These are phyloP conservation scores for Hemithea aestivaria DNA, from an alignment of 2,888 invertebrate genomes.

Conservation along the genomic window DNA sequence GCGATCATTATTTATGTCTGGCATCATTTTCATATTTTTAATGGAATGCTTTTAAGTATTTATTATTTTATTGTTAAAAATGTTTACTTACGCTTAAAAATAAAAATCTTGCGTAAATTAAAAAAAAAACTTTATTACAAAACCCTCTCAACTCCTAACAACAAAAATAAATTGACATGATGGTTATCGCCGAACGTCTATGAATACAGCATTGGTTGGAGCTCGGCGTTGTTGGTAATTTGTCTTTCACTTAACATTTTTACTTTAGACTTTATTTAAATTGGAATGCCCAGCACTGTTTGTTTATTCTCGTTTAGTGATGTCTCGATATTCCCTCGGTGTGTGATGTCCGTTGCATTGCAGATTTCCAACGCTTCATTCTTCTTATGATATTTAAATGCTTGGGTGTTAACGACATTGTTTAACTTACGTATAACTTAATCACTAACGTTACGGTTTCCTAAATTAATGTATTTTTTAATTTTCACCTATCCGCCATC, in stretches of 20 bases:
- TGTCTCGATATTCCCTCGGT: slow-evolving; percentile 21
- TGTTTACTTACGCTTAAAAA: slow-evolving; percentile 11
- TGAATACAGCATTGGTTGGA: slow-evolving; percentile 36
- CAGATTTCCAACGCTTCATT: slow-evolving; percentile 28
- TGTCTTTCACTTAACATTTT: slow-evolving; percentile 63
- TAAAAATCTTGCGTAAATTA: slow-evolving; percentile 23
- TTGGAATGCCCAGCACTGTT: slow-evolving; percentile 71
- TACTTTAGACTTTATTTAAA: slow-evolving; percentile 49
- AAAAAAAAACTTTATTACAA: slow-evolving; percentile 64
- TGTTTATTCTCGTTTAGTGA: slow-evolving; percentile 20
- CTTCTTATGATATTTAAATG: slow-evolving; percentile 58
- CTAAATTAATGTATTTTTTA: slow-evolving; percentile 52
- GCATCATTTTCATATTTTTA: slow-evolving; percentile 9
- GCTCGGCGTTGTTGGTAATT: slow-evolving; percentile 28
- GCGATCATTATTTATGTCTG: slow-evolving; percentile 3
- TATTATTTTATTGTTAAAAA: no score
- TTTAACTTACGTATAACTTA: slow-evolving; percentile 47
- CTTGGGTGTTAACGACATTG: slow-evolving; percentile 56
- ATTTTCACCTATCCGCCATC: slow-evolving; percentile 48
- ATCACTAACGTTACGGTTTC: slow-evolving; percentile 70
- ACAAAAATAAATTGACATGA: slow-evolving; percentile 45
- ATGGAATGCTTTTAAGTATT: slow-evolving; percentile 15
- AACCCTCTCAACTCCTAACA: slow-evolving; percentile 61
- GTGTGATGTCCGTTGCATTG: slow-evolving; percentile 12
- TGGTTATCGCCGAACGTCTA: slow-evolving; percentile 39